phyloP scores from a whole-genome alignment of 2,113 vertebrate genomes.

The Pseudolaguvia tuberculata region DNA sequence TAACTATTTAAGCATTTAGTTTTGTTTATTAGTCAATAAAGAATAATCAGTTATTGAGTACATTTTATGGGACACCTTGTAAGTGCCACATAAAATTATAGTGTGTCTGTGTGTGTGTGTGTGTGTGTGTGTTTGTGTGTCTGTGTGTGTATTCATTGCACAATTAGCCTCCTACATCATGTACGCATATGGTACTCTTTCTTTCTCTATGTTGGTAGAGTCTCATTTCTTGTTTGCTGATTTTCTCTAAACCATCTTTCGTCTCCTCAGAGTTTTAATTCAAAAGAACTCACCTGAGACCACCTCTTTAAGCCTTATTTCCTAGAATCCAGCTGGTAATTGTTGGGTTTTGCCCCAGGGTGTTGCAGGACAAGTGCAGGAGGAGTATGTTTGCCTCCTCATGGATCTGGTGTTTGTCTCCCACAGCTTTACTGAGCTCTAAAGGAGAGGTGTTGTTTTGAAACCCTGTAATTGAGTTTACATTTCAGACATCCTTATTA shows the following conservation, averaged over 20 bases:
- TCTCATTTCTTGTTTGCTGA: neutral
- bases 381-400: slow-evolving; percentile 6
- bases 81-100: neutral
- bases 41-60: too few relatives aligned
- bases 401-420: slow-evolving; percentile 22
- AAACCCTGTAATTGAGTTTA: slow-evolving; percentile 31
- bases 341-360: slow-evolving; percentile 10
- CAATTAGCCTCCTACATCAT: neutral
- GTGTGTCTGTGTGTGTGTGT: too few relatives aligned
- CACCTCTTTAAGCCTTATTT: slow-evolving; percentile 5
- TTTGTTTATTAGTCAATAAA: too few relatives aligned
- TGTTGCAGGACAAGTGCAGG: slow-evolving; percentile 15
- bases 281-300: slow-evolving; percentile 10
- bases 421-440: neutral
- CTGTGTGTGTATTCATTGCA: neutral
- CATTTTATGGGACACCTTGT: too few relatives aligned
- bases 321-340: slow-evolving; percentile 22
- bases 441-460: slow-evolving; percentile 38
- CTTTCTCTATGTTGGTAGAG: neutral
- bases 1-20: too few relatives aligned
- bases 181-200: neutral
- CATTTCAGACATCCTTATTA: slow-evolving; percentile 14
- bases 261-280: neutral
- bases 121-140: too few relatives aligned
- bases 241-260: neutral